Percentiles rank a stretch among this genome's conserved stretches.
These are phyloP conservation scores for Phrynocephalus guinanensis DNA, from an alignment of 2,797 vertebrate species.

Conservation along the genomic window DNA sequence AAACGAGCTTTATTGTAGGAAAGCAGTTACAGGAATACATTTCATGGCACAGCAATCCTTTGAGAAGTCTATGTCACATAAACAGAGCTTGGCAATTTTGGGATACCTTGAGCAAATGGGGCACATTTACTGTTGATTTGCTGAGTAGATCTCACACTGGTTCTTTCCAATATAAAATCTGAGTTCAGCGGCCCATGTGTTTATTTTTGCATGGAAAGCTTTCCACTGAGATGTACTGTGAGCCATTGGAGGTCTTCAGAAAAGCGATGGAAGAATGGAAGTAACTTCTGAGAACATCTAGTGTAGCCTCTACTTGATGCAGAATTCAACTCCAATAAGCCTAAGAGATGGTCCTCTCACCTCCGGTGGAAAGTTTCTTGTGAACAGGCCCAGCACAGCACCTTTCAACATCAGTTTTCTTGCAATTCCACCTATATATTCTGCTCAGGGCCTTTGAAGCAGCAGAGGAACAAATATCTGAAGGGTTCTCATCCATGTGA, in stretches of 20 bases:
- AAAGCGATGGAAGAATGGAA: slow-evolving; percentile 18
- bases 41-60: neutral
- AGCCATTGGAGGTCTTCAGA: neutral
- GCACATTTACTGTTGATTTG: neutral
- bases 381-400: neutral
- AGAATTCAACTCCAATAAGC: neutral
- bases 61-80: neutral
- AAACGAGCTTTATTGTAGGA: too few relatives aligned
- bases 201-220: neutral
- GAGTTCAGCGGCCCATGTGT: too few relatives aligned
- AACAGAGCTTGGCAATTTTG: neutral
- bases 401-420: too few relatives aligned
- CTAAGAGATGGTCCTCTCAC: too few relatives aligned
- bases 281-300: neutral
- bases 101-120: neutral
- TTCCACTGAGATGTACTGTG: neutral
- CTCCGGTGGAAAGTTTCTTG: neutral
- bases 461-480: neutral
- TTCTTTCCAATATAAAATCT: neutral
- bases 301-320: neutral
- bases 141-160: neutral
- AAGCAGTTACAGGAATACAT: slow-evolving; percentile 9
- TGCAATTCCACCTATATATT: too few relatives aligned
- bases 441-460: neutral
- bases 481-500: neutral